Evolutionary conservation across 1,140 invertebrate species (phyloP).

Genomic region (Drosophila varians): DNA sequence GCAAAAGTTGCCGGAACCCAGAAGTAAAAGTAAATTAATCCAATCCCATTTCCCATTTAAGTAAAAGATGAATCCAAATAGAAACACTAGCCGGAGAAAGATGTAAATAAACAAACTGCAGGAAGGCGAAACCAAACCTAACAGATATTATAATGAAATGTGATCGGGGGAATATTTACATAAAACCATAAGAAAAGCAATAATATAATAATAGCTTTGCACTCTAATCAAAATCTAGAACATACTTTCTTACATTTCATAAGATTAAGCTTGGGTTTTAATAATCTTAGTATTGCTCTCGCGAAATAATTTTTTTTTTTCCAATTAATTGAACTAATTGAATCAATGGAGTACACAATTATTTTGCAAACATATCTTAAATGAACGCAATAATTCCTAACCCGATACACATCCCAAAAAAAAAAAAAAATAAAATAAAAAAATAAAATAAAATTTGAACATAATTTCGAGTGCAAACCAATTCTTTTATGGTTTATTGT

Average conservation of each 20-base stretch:
- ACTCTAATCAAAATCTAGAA: no score
- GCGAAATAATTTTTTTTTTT: constrained; percentile 3
- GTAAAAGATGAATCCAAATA: not conserved
- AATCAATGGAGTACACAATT: constrained; percentile 2
- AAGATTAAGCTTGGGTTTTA: no score
- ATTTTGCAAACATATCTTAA: constrained; percentile 13
- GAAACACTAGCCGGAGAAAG: not conserved
- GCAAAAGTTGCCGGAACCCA: no score
- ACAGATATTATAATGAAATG: not conserved
- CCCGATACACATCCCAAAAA: not conserved
- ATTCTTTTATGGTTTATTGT: no score
- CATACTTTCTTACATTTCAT: no score
- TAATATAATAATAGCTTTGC: not conserved
- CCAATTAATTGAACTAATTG: constrained; percentile 32
- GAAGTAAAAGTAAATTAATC: not conserved
- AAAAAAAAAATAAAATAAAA: no score
- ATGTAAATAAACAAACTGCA: not conserved
- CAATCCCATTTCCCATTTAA: no score
- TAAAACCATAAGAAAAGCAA: no score
- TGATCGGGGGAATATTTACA: not conserved
- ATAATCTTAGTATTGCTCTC: no score
- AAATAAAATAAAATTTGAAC: no score
- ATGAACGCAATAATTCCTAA: constrained; percentile 19
- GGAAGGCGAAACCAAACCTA: not conserved
- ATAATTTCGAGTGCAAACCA: no score